phyloP scores from a whole-genome alignment of 2,888 invertebrate genomes.

The Coleophora deauratella region DNA sequence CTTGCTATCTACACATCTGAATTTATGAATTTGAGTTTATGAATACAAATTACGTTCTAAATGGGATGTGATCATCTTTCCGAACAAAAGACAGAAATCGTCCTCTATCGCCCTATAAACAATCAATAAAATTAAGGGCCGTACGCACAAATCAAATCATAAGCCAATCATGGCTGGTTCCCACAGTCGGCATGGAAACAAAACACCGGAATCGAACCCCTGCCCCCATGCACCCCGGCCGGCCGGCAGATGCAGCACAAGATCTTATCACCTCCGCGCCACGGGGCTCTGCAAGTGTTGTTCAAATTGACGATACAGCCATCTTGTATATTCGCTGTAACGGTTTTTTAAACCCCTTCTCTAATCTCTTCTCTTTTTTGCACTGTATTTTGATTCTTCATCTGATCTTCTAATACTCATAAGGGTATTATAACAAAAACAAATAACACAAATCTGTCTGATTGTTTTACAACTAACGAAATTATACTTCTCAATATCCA shows the following conservation, averaged over 20 bases:
- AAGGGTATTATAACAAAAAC: too few species aligned
- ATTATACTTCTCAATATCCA: too few species aligned
- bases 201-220: slow-evolving; percentile 61
- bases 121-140: slow-evolving; percentile 9
- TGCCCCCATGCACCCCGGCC: slow-evolving; percentile 25
- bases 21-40: too few species aligned
- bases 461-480: too few species aligned
- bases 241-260: slow-evolving; percentile 61
- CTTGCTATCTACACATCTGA: slow-evolving; percentile 13
- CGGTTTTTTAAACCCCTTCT: slow-evolving; percentile 50
- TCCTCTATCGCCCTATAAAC: not conserved
- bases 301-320: slow-evolving; percentile 48
- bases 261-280: slow-evolving; percentile 58
- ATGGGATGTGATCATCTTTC: too few species aligned
- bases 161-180: slow-evolving; percentile 57
- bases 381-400: too few species aligned
- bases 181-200: slow-evolving; percentile 52
- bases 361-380: slow-evolving; percentile 8
- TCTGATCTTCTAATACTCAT: too few species aligned
- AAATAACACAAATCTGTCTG: too few species aligned
- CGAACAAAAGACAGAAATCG: not conserved
- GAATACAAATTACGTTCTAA: too few species aligned
- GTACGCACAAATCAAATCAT: slow-evolving; percentile 46
- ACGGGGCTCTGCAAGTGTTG: slow-evolving; percentile 58
- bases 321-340: slow-evolving; percentile 56